These are phyloP conservation scores for Phasianus colchicus DNA, from an alignment of 2,113 vertebrate species.

Conservation along the genomic window DNA sequence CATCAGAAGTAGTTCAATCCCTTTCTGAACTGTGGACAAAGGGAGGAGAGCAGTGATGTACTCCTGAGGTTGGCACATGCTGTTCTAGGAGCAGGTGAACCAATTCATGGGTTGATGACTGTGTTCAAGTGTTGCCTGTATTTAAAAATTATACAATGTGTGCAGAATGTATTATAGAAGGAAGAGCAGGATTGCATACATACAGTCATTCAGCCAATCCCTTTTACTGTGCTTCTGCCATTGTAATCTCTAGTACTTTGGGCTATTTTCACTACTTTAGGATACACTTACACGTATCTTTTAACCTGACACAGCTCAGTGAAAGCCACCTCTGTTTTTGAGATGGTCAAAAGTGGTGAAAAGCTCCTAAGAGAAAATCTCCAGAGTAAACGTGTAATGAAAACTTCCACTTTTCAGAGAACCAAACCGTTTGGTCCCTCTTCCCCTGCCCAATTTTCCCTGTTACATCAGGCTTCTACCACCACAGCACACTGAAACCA, in stretches of 20 bases:
- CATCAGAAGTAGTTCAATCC: background rate
- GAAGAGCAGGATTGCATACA: background rate
- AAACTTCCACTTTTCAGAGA: background rate
- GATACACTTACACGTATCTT: background rate
- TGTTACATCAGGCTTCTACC: background rate
- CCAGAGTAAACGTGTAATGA: background rate
- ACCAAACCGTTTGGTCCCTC: background rate
- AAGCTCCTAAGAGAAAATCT: background rate
- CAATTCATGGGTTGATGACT: background rate
- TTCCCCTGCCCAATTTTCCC: background rate
- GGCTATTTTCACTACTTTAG: background rate
- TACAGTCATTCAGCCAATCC: background rate
- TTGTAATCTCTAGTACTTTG: background rate
- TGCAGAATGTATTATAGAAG: background rate
- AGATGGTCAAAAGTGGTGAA: background rate
- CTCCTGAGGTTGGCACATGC: background rate
- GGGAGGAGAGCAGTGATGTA: background rate
- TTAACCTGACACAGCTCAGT: background rate
- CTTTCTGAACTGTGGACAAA: background rate
- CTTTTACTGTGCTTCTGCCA: background rate
- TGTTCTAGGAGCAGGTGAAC: background rate
- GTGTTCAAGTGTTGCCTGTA: background rate
- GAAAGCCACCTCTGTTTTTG: background rate
- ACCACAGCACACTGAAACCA: background rate
- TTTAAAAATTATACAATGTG: background rate